Base-by-base conservation (phyloP, 2,888 invertebrate species). In the Anoplius nigerrimus region DNA sequence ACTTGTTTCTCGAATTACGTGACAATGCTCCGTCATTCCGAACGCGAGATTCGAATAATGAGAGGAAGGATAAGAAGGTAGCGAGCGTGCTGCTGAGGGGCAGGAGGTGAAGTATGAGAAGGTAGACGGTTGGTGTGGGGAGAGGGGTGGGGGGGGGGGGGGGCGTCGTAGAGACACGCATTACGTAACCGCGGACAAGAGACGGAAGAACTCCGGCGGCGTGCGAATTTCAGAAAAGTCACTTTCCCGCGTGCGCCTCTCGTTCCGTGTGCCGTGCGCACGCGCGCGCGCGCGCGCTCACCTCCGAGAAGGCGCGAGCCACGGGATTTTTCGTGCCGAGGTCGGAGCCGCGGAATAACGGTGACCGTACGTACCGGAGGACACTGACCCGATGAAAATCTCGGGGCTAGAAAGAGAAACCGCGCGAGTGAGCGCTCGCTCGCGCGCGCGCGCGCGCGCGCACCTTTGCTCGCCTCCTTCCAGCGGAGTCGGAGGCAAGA, bases 371-470 rank as follows among this genome's bases (percentile, higher is more conserved):
- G 45, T 72, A 69, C 60, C 53, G 54, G 79, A 81, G 79, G 81
- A 79, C 79, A 81, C 67, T 81, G 74, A 76, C 78, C 80, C 75
- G 82, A 80, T 82, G 80, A 80, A 80, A 82, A 80, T 80, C 82
- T 70, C 67, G 24, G 66, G 55, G 52, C 65, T 75, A 77, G 79
- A 81, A 79, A 77, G 77, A 81, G 77, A 81, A 79, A 79, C 76
- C 80, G 79, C 66, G 78, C 48, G 69, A 78, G 66, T 20, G 34
- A 34, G 34, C 6, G 34, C 11, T 34, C 34, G 34, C 4, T 52
- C 64, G 62, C 45, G 64, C 48, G 71, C 60, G 64, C n/a, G n/a
- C n/a, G n/a, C n/a, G n/a, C n/a, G n/a, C n/a, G n/a, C n/a, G n/a
- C n/a, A n/a, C n/a, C n/a, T n/a, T n/a, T n/a, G n/a, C n/a, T n/a